phyloP scores from a whole-genome alignment of 2,113 vertebrate species.

The Vicugna pacos region DNA sequence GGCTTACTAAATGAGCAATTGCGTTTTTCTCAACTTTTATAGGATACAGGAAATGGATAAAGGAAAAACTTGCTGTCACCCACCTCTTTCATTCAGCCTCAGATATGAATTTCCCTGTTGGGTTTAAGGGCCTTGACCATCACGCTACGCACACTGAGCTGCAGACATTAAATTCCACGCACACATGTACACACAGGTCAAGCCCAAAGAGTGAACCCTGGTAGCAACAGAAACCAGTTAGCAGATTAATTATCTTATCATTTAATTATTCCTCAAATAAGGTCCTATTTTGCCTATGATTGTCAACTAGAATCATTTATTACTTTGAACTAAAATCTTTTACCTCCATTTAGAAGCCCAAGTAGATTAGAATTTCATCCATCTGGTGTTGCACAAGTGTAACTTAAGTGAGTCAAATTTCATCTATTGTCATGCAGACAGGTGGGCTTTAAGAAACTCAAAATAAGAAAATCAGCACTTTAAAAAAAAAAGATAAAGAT shows the following conservation, averaged over 20 bases:
- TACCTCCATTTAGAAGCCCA: not conserved
- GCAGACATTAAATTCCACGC: not conserved
- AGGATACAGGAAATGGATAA: not conserved
- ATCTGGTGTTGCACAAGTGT: not conserved
- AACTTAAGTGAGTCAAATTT: not conserved
- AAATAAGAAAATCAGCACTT: not conserved
- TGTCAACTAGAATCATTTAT: not conserved
- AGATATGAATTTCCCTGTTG: not conserved
- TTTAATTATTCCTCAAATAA: constrained; percentile 57
- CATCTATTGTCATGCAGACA: not conserved
- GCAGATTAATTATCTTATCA: constrained; percentile 45
- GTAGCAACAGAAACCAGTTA: not conserved
- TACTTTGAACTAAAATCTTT: constrained; percentile 46
- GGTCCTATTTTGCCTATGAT: not conserved
- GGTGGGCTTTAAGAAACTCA: not conserved
- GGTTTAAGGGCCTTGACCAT: not conserved
- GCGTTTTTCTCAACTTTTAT: not conserved
- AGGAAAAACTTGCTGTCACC: not conserved
- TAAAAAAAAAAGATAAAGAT: not conserved
- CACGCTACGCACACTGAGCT: not conserved
- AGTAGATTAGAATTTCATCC: not conserved
- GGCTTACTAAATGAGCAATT: not conserved
- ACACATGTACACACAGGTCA: rapidly evolving
- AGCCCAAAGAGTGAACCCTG: not conserved
- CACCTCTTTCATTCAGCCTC: not conserved